Percentiles rank a stretch among this genome's conserved stretches.
These are phyloP conservation scores for Octopus sinensis DNA, from an alignment of 1,140 invertebrate genomes.

Conservation along the genomic window DNA sequence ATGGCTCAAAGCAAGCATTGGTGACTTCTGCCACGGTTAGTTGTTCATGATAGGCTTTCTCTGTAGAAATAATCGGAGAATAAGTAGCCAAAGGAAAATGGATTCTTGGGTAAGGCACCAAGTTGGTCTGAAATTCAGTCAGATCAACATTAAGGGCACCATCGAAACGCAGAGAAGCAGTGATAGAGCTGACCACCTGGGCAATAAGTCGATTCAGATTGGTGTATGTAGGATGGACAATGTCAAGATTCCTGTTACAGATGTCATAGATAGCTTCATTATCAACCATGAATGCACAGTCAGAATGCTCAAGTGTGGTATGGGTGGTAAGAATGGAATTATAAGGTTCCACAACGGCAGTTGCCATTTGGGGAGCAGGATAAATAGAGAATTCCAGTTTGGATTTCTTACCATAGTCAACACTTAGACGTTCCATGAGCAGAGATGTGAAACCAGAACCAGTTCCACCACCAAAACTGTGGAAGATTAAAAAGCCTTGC, in stretches of 20 bases:
- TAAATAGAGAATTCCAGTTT: slow-evolving; percentile 60
- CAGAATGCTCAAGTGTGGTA: slow-evolving; percentile 54
- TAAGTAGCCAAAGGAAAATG: slow-evolving; percentile 39
- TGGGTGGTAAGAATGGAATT: slow-evolving; percentile 58
- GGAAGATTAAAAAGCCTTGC: slow-evolving; percentile 32
- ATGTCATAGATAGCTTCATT: slow-evolving; percentile 84
- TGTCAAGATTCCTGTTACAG: slow-evolving; percentile 66
- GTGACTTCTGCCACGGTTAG: slow-evolving; percentile 60
- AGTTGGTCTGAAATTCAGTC: slow-evolving; percentile 50
- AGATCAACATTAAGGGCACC: slow-evolving; percentile 48
- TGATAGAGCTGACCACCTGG: slow-evolving; percentile 60
- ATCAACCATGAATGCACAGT: slow-evolving; percentile 63
- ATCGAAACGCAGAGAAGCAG: slow-evolving; percentile 64
- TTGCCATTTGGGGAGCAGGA: slow-evolving; percentile 59
- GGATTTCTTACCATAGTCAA: slow-evolving; percentile 28
- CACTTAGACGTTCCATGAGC: neutral
- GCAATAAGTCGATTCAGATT: slow-evolving; percentile 61
- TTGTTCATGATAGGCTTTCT: slow-evolving; percentile 55
- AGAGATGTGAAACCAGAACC: slow-evolving; percentile 12
- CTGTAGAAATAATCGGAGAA: slow-evolving; percentile 33
- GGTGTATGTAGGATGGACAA: slow-evolving; percentile 75
- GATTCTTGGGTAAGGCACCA: slow-evolving; percentile 47
- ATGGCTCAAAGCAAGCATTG: slow-evolving; percentile 80
- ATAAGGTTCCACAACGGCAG: slow-evolving; percentile 57
- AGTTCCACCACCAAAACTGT: slow-evolving; percentile 27